These are phyloP conservation scores for Mallotus villosus DNA, from an alignment of 2,797 vertebrate species.

Conservation along the genomic window DNA sequence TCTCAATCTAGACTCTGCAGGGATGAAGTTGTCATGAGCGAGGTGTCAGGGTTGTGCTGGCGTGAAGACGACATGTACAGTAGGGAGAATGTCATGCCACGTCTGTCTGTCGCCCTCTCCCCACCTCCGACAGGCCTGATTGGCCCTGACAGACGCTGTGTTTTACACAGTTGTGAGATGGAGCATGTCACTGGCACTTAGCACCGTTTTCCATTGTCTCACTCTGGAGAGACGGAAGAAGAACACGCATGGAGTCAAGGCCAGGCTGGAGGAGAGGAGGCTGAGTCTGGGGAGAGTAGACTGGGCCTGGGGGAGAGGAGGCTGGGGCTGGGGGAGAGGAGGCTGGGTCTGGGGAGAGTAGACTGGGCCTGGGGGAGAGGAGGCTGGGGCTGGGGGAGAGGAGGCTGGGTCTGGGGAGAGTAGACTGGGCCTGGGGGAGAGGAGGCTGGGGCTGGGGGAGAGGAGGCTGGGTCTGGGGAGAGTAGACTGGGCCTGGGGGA, in stretches of 20 bases:
- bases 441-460: neutral
- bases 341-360: too few relatives aligned
- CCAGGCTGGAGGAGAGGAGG: too few relatives aligned
- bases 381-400: neutral
- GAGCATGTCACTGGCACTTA: slow-evolving; percentile 64
- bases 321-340: neutral
- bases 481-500: too few relatives aligned
- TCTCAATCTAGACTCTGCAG: too few relatives aligned
- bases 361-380: too few relatives aligned
- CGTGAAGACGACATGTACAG: slow-evolving; percentile 50
- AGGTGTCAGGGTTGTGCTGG: slow-evolving; percentile 53
- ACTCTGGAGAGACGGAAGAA: slow-evolving; percentile 55
- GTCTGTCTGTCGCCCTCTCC: slow-evolving; percentile 48
- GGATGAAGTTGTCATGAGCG: slow-evolving; percentile 61
- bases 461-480: slow-evolving; percentile 26
- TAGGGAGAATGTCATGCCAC: slow-evolving; percentile 65
- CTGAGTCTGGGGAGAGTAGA: slow-evolving; percentile 27
- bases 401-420: too few relatives aligned
- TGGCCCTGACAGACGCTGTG: slow-evolving; percentile 64
- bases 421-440: too few relatives aligned
- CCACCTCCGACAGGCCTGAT: slow-evolving; percentile 55
- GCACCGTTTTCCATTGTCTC: slow-evolving; percentile 60
- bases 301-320: too few relatives aligned
- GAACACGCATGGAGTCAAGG: too few relatives aligned
- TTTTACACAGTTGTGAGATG: slow-evolving; percentile 67